Evolutionary conservation across 1,140 invertebrate genomes (phyloP).

Genomic region (Aethina tumida): DNA sequence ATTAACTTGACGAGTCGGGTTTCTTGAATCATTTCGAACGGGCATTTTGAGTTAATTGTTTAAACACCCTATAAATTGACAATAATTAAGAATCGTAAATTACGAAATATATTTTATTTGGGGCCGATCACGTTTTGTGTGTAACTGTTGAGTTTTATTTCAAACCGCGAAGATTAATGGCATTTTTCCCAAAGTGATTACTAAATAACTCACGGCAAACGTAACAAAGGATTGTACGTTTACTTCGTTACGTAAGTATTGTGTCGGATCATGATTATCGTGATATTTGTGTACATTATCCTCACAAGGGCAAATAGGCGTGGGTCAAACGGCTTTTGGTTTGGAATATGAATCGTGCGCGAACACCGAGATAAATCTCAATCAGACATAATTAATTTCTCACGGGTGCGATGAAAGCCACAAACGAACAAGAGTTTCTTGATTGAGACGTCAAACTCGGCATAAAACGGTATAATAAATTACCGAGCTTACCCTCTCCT

Average conservation of each 20-base stretch:
- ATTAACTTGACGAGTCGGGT: no score
- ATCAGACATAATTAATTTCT: constrained; percentile 33
- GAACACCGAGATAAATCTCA: constrained; percentile 27
- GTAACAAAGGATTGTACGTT: constrained; percentile 4
- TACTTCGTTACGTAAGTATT: constrained; percentile 5
- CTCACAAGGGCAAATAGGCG: background rate
- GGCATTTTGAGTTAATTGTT: no score
- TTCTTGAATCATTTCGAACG: no score
- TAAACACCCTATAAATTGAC: no score
- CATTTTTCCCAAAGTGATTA: no score
- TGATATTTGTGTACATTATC: constrained; percentile 1
- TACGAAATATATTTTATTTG: no score
- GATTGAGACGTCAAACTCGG: constrained; percentile 11
- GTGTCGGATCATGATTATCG: background rate
- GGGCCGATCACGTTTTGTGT: no score
- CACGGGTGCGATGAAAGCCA: constrained; percentile 28
- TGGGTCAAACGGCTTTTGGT: constrained; percentile 3
- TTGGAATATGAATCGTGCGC: constrained; percentile 18
- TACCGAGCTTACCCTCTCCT: no score
- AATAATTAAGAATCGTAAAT: no score
- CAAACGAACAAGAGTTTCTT: constrained; percentile 11
- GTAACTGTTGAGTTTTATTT: no score
- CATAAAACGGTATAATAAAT: constrained; percentile 9
- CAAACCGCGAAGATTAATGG: no score
- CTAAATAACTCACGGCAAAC: no score